Evolutionary conservation across 1,140 invertebrate genomes (phyloP).

Genomic region (Heliconius hewitsoni): DNA sequence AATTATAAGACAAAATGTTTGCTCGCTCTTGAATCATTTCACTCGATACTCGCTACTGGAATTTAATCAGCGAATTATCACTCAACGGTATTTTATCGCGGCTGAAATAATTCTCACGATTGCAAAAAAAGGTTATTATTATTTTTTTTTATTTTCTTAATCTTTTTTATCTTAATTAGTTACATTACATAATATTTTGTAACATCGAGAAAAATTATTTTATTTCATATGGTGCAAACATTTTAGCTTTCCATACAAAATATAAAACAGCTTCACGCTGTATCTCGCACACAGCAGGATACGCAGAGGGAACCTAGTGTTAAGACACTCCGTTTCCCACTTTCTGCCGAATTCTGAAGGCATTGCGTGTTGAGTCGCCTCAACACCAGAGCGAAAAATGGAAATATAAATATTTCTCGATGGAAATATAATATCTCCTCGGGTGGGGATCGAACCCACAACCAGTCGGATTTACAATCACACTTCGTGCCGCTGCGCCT

Average conservation of each 20-base stretch:
- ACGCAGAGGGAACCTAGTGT: no score
- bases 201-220: background rate
- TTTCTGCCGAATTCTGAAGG: no score
- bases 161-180: background rate
- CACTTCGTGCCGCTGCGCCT: no score
- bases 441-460: no score
- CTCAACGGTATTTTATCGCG: constrained; percentile 45
- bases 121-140: background rate
- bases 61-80: constrained; percentile 56
- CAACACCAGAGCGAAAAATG: no score
- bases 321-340: no score
- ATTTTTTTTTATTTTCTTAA: background rate
- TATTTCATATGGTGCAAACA: no score
- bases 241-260: background rate
- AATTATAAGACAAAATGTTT: constrained; percentile 45
- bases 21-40: constrained; percentile 35
- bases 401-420: no score
- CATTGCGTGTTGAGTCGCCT: no score
- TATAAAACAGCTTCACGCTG: background rate
- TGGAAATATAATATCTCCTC: no score
- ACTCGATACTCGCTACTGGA: constrained; percentile 42
- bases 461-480: no score
- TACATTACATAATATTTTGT: background rate
- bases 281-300: no score
- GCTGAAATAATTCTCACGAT: constrained; percentile 53